Evolutionary conservation across 2,113 vertebrate species (phyloP).

Genomic region (Rhinopomastus cyanomelas): DNA sequence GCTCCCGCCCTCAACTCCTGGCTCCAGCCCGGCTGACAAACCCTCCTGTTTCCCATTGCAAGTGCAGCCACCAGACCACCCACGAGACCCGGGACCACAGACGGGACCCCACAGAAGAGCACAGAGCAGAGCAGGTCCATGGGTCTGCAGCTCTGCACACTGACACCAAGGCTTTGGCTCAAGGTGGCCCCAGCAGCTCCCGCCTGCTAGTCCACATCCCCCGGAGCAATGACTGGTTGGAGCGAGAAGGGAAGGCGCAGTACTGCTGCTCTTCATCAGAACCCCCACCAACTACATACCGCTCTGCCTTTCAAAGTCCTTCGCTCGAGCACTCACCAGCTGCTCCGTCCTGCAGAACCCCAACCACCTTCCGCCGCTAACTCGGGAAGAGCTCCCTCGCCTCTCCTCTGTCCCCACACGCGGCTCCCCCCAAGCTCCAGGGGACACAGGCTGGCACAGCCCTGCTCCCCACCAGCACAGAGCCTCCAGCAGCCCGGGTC

Average conservation of each 20-base stretch:
- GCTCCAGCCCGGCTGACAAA: background rate
- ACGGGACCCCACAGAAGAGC: no score
- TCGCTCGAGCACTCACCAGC: background rate
- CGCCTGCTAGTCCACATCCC: background rate
- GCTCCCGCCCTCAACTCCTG: background rate
- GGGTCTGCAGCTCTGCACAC: background rate
- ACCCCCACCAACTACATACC: no score
- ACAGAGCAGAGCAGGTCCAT: background rate
- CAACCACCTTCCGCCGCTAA: accelerated
- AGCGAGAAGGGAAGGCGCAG: background rate
- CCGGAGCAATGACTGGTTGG: background rate
- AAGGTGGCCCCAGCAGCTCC: background rate
- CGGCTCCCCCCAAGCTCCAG: accelerated
- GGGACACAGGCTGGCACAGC: accelerated
- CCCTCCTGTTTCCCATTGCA: background rate
- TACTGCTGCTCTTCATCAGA: background rate
- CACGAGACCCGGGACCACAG: no score
- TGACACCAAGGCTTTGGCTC: background rate
- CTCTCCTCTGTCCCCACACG: background rate
- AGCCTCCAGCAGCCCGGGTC: background rate
- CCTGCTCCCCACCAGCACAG: accelerated
- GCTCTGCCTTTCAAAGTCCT: no score
- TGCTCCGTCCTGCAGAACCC: background rate
- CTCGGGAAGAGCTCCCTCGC: accelerated
- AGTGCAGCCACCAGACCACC: background rate